Percentiles rank a stretch among this genome's conserved stretches.
Evolutionary conservation across 1,140 invertebrate genomes (phyloP).

Genomic region (Stegodyphus mimosarum): DNA sequence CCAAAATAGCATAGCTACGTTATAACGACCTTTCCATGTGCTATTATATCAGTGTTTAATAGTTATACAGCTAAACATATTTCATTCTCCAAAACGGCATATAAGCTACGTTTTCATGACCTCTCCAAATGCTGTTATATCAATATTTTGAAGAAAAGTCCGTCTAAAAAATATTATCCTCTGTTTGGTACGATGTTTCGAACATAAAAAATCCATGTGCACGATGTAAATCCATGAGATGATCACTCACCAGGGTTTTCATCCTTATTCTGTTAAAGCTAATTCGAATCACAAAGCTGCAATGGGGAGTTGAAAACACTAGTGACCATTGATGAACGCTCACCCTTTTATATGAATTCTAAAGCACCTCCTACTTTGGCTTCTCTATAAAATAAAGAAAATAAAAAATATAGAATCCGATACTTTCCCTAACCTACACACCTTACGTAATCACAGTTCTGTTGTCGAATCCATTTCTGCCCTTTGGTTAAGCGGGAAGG

Average conservation of each 20-base stretch:
- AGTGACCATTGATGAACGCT: neutral
- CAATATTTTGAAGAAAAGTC: neutral
- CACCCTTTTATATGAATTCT: neutral
- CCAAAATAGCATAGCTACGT: too few species aligned
- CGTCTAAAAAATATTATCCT: neutral
- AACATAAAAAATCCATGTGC: neutral
- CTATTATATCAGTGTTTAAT: neutral
- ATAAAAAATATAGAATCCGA: neutral
- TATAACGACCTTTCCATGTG: neutral
- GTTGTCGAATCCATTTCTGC: neutral
- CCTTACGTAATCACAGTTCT: neutral
- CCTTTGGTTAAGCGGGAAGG: neutral
- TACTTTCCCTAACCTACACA: neutral
- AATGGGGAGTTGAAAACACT: neutral
- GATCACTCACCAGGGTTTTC: constrained; percentile 33
- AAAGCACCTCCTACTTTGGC: neutral
- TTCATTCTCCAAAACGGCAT: neutral
- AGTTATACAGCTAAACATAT: too few species aligned
- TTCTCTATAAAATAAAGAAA: neutral
- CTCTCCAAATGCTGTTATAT: neutral
- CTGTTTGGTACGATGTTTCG: neutral
- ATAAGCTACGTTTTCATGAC: neutral
- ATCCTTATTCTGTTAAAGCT: neutral
- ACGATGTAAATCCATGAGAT: neutral
- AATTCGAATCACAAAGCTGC: neutral